These are phyloP conservation scores for Coenonympha arcania DNA, from an alignment of 2,888 invertebrate genomes.

Conservation along the genomic window DNA sequence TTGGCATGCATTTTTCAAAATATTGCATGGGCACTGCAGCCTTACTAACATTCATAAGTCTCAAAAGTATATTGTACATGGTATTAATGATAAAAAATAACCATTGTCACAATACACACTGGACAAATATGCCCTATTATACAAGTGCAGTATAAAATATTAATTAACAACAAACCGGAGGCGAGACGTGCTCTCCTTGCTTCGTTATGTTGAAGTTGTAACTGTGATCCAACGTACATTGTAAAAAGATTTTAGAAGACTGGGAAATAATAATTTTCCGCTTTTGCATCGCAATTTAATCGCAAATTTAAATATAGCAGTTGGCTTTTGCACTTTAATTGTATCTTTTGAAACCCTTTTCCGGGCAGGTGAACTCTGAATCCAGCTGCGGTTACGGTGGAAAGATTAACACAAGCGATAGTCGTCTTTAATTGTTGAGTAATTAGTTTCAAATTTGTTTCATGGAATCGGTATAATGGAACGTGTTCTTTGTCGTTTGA, in stretches of 20 bases:
- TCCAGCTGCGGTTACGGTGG: conserved; percentile 12
- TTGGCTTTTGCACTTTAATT: conserved; percentile 13
- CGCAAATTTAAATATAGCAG: conserved; percentile 13
- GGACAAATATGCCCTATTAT: conserved; percentile 27
- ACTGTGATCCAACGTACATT: too few species aligned
- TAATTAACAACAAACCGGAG: conserved; percentile 42
- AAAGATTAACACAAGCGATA: not conserved
- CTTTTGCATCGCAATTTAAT: not conserved
- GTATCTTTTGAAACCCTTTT: conserved; percentile 19
- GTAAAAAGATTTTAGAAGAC: too few species aligned
- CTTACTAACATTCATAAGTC: too few species aligned
- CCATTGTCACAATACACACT: conserved; percentile 21
- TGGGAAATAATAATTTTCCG: not conserved
- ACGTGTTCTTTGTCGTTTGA: conserved; percentile 6
- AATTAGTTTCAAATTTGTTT: conserved; percentile 12
- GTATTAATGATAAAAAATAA: not conserved
- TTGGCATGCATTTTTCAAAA: too few species aligned
- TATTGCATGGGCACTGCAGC: too few species aligned
- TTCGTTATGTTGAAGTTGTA: too few species aligned
- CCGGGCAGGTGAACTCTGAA: conserved; percentile 23
- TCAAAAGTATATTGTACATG: too few species aligned
- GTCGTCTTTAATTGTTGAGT: not conserved
- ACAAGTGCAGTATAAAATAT: conserved; percentile 35
- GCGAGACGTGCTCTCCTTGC: not conserved
- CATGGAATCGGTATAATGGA: not conserved